These are phyloP conservation scores for Microcebus ravelobensis DNA, from an alignment of 2,113 vertebrate species.

Conservation along the genomic window DNA sequence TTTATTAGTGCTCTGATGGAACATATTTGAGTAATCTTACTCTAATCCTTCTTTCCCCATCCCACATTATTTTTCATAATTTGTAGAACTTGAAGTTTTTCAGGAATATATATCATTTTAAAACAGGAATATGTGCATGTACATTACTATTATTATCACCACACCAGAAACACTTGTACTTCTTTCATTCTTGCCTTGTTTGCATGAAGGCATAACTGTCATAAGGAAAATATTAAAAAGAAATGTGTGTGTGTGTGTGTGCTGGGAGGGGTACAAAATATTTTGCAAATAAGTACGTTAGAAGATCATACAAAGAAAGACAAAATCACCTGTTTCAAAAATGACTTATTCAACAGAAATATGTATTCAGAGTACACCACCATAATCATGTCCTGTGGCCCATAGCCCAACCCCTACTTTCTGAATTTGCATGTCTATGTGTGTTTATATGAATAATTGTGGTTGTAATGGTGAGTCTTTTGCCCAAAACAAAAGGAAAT, in stretches of 20 bases:
- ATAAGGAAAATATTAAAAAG: constrained; percentile 18
- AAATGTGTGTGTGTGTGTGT: neutral
- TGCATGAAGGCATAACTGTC: neutral
- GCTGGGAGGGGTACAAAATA: rapidly evolving
- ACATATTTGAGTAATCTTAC: neutral
- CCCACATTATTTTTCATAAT: neutral
- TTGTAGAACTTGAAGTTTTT: neutral
- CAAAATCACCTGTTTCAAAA: neutral
- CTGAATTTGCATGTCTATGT: neutral
- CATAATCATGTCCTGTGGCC: neutral
- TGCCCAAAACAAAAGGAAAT: neutral
- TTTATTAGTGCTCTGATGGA: neutral
- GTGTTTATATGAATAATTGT: neutral
- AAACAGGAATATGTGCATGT: neutral
- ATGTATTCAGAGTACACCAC: neutral
- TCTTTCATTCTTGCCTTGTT: neutral
- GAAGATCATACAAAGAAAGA: neutral
- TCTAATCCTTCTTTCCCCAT: neutral
- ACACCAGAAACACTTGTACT: neutral
- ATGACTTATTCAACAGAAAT: neutral
- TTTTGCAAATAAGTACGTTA: neutral
- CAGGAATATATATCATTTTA: neutral
- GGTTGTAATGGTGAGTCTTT: neutral
- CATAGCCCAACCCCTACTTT: neutral
- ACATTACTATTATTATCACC: neutral